Evolutionary conservation across 2,888 invertebrate species (phyloP).

Genomic region (Lasioglossum zephyrum): DNA sequence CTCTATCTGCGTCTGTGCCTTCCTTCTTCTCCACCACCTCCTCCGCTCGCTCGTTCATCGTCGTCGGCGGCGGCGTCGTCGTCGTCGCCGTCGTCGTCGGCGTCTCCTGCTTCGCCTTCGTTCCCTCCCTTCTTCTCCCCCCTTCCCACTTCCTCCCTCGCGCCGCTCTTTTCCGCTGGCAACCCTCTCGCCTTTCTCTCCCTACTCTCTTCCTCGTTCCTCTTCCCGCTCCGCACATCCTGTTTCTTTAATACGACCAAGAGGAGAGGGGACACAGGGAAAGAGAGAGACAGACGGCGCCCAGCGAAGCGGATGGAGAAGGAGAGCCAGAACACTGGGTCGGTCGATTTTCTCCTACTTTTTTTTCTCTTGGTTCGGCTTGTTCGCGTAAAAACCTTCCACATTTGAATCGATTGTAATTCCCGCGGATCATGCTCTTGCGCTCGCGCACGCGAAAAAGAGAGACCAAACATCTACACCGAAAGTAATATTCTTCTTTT

Average conservation of each 20-base stretch:
- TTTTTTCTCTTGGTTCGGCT: conserved; percentile 50
- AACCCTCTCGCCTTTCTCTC: conserved; percentile 67
- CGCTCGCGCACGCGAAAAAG: background rate
- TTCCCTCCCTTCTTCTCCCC: conserved; percentile 47
- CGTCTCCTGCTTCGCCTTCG: conserved; percentile 63
- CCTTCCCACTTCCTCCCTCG: conserved; percentile 52
- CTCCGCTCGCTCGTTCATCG: conserved; percentile 60
- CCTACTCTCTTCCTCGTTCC: conserved; percentile 58
- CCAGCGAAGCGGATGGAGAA: background rate
- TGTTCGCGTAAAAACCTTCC: conserved; percentile 60
- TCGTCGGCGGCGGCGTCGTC: conserved; percentile 43
- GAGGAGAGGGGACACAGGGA: conserved; percentile 28
- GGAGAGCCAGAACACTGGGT: conserved; percentile 25
- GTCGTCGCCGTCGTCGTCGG: conserved; percentile 13
- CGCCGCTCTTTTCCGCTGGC: conserved; percentile 67
- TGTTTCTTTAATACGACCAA: conserved; percentile 64
- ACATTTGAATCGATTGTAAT: conserved; percentile 67
- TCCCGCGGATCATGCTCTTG: conserved; percentile 20
- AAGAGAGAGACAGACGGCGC: conserved; percentile 22
- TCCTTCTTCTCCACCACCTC: conserved; percentile 64
- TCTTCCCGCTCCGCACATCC: conserved; percentile 72
- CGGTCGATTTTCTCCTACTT: conserved; percentile 63
- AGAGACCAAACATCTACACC: background rate
- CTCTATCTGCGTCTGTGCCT: conserved; percentile 60
- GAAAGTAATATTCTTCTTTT: background rate